These are phyloP conservation scores for Drosophila longiperda DNA, from an alignment of 2,888 invertebrate species.

Conservation along the genomic window DNA sequence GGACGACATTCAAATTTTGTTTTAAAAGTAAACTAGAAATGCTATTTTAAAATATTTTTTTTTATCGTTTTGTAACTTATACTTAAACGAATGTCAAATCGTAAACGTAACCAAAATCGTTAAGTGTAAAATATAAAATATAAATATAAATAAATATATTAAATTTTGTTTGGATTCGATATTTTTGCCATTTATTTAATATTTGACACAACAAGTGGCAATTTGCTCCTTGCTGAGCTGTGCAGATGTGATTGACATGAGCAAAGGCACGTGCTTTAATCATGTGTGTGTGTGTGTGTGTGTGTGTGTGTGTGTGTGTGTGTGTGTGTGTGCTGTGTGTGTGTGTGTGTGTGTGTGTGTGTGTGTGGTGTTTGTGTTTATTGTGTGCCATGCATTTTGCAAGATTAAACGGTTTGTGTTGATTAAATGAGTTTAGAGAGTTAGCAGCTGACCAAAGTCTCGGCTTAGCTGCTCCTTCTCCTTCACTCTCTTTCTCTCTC, in stretches of 20 bases:
- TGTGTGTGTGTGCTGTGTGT: not conserved
- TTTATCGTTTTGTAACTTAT: not conserved
- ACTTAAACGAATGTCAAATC: not conserved
- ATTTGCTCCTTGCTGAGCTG: constrained; percentile 8
- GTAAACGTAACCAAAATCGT: not conserved
- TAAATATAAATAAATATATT: not conserved
- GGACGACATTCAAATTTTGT: not conserved
- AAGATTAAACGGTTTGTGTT: constrained; percentile 74
- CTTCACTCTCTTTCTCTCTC: not conserved
- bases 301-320: not conserved
- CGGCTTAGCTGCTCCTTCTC: constrained; percentile 19
- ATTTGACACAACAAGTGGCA: not conserved
- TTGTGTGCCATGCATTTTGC: constrained; percentile 50
- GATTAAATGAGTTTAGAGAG: constrained; percentile 73
- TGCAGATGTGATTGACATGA: constrained; percentile 53
- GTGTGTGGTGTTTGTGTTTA: constrained; percentile 21
- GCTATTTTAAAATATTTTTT: not conserved
- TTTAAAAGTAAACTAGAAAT: not conserved
- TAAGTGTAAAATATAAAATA: not conserved
- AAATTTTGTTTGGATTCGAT: not conserved
- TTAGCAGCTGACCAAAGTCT: constrained; percentile 45
- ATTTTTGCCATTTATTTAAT: not conserved
- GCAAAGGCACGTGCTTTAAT: constrained; percentile 26
- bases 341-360: constrained; percentile 8
- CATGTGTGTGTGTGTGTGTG: not conserved